These are phyloP conservation scores for Scelioninae gen. 1 DNA, from an alignment of 2,888 invertebrate genomes.

Conservation along the genomic window DNA sequence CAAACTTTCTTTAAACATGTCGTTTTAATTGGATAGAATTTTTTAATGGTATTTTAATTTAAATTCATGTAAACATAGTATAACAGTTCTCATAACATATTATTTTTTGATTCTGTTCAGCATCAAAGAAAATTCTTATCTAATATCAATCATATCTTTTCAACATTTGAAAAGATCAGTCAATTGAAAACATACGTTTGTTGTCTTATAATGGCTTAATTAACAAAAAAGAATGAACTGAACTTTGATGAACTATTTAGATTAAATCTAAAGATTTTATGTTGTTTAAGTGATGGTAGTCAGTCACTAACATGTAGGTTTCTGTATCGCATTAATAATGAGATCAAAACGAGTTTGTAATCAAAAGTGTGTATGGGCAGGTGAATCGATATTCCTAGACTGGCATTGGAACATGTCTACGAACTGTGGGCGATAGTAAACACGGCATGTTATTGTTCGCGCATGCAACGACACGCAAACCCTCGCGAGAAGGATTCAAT, in stretches of 20 bases:
- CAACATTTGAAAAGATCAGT: too few species aligned
- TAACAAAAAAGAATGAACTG: not conserved
- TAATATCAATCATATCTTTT: too few species aligned
- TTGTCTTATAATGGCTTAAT: too few species aligned
- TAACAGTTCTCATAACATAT: too few species aligned
- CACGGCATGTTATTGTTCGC: constrained; percentile 70
- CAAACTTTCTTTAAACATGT: not conserved
- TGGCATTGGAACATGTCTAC: constrained; percentile 18
- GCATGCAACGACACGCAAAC: constrained; percentile 54
- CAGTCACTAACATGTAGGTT: not conserved
- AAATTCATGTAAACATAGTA: too few species aligned
- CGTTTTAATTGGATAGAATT: not conserved
- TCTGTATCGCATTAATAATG: not conserved
- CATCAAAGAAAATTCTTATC: too few species aligned
- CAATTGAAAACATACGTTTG: too few species aligned
- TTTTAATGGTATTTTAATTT: not conserved
- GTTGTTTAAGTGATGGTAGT: not conserved
- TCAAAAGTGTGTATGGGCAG: constrained; percentile 37
- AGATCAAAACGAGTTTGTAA: constrained; percentile 20
- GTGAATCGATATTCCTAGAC: constrained; percentile 31
- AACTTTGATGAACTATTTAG: not conserved
- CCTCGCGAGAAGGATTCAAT: constrained; percentile 76
- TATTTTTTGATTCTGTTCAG: too few species aligned
- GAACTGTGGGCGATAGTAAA: constrained; percentile 68
- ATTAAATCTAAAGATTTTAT: not conserved